Evolutionary conservation across 2,113 vertebrate genomes (phyloP).

Genomic region (Plestiodon gilberti): DNA sequence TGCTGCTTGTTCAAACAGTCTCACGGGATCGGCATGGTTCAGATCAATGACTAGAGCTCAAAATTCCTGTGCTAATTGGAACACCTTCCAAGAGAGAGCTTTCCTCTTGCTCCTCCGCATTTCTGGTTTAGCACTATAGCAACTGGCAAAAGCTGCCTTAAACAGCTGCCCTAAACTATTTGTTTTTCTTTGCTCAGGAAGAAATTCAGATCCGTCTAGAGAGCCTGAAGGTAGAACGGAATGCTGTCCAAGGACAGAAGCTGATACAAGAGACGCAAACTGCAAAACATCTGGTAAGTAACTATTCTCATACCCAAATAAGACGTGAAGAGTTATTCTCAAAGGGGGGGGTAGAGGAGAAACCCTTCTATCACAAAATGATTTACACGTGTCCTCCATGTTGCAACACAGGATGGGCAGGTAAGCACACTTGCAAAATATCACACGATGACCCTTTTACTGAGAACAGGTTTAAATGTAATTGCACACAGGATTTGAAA

Average conservation of each 20-base stretch:
- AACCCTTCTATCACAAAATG: not conserved
- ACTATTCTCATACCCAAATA: not conserved
- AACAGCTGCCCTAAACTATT: not conserved
- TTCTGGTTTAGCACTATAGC: not conserved
- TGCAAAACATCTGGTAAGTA: slow-evolving; percentile 6
- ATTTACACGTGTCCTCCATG: not conserved
- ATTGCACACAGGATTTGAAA: too few relatives aligned
- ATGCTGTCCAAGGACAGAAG: not conserved
- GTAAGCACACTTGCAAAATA: not conserved
- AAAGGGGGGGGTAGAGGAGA: not conserved
- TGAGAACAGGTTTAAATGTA: too few relatives aligned
- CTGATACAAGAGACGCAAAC: not conserved
- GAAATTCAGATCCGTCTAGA: slow-evolving; percentile 25
- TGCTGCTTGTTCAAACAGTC: not conserved
- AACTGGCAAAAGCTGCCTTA: not conserved
- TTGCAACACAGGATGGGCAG: not conserved
- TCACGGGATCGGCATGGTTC: not conserved
- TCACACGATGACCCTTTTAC: too few relatives aligned
- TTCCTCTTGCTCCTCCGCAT: not conserved
- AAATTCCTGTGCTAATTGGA: not conserved
- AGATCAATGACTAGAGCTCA: not conserved
- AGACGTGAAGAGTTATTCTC: too few relatives aligned
- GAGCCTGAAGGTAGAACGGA: slow-evolving; percentile 1
- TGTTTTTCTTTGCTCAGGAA: not conserved
- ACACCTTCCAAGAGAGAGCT: not conserved